A percentile compares a stretch with the other conserved stretches of the same genome.
These are phyloP conservation scores for Donacobius atricapilla DNA, from an alignment of 2,113 vertebrate genomes.

Conservation along the genomic window DNA sequence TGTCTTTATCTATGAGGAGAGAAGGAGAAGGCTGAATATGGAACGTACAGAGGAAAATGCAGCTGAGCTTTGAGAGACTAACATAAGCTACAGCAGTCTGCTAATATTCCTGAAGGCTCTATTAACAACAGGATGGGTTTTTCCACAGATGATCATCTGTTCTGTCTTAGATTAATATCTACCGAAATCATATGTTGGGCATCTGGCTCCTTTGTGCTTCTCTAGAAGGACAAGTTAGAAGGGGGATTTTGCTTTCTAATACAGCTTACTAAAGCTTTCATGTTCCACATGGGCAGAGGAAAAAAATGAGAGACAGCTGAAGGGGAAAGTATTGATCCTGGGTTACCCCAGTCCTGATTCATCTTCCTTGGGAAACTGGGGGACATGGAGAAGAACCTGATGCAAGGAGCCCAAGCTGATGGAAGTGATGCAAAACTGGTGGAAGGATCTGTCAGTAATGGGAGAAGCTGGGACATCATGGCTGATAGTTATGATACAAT, in stretches of 20 bases:
- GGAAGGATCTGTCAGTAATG: not conserved
- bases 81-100: not conserved
- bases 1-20: not conserved
- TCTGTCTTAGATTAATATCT: slow-evolving; percentile 1
- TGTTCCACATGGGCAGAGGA: not conserved
- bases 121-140: not conserved
- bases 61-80: not conserved
- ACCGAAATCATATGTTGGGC: not conserved
- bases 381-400: not conserved
- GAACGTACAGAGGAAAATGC: not conserved
- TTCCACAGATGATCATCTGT: not conserved
- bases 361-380: not conserved
- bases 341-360: not conserved
- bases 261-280: not conserved
- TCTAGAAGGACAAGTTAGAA: not conserved
- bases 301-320: not conserved
- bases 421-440: not conserved
- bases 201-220: not conserved
- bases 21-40: not conserved
- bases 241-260: not conserved
- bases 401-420: not conserved
- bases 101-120: slow-evolving; percentile 35
- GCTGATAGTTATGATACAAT: not conserved
- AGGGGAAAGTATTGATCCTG: not conserved
- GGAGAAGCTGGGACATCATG: not conserved